Evolutionary conservation across 2,888 invertebrate genomes (phyloP).

Genomic region (Hydraecia micacea): DNA sequence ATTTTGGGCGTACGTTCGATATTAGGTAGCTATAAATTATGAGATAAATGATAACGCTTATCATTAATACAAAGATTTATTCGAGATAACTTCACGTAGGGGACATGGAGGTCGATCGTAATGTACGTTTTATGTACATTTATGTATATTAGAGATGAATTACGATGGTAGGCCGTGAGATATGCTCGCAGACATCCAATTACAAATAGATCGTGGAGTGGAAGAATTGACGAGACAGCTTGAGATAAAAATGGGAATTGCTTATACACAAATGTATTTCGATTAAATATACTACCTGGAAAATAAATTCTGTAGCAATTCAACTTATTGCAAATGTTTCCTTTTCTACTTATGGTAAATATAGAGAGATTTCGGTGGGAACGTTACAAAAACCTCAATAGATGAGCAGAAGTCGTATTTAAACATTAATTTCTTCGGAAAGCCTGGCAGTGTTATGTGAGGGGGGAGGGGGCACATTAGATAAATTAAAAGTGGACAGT

Average conservation of each 20-base stretch:
- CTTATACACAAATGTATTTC: constrained; percentile 16
- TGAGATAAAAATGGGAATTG: constrained; percentile 43
- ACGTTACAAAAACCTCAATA: constrained; percentile 8
- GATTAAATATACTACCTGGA: constrained; percentile 13
- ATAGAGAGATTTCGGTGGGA: neutral
- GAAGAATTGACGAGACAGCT: constrained; percentile 61
- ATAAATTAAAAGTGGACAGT: constrained; percentile 75
- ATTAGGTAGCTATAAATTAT: constrained; percentile 67
- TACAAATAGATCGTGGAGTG: constrained; percentile 59
- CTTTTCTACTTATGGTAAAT: constrained; percentile 15
- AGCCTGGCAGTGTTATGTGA: constrained; percentile 58
- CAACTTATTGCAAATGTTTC: neutral
- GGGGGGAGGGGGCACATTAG: constrained; percentile 66
- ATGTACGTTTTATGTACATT: constrained; percentile 67
- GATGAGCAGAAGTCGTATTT: constrained; percentile 31
- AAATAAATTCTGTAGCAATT: constrained; percentile 20
- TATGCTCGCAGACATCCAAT: constrained; percentile 63
- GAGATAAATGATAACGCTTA: constrained; percentile 70
- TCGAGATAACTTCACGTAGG: constrained; percentile 62
- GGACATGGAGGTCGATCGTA: constrained; percentile 57
- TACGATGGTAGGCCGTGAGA: constrained; percentile 55
- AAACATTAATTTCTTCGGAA: constrained; percentile 51
- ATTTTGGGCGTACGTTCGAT: constrained; percentile 47
- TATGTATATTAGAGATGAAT: constrained; percentile 65
- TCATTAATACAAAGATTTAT: constrained; percentile 68